Base-by-base conservation (phyloP, 2,888 invertebrate species). In the Apeira syringaria region DNA sequence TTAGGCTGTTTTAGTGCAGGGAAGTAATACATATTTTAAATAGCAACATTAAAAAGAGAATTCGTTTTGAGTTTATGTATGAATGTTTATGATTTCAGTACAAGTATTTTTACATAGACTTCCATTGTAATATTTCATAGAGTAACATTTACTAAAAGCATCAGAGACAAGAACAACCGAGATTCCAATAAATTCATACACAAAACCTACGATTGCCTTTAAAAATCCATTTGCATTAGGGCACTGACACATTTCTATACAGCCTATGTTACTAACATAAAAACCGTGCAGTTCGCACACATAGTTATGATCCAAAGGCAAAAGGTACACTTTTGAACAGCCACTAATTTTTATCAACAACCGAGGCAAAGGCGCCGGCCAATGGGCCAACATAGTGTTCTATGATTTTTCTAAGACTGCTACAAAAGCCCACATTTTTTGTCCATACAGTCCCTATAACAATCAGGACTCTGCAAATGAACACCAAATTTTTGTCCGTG, bases 271-370 rank as follows among this genome's bases (percentile, higher is more conserved):
- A 24, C 38, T 35, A 35, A 35, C 26, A 32, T 13, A 29, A 36
- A 43, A 18, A 30, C 18, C 2, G 12, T 36, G 30, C 10, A 30
- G 20, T 36, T 22, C 5, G 31, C 20, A 33, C n/a, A 12, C 30
- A 7, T 35, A 35, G 17, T 17, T 29, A 24, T 15, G 15, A 32
- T 28, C 12, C 32, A 28, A 43, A 31, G 36, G 42, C 20, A 31
- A 41, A 15, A 37, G 37, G 36, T 43, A 43, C 43, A 43, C 38
- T 30, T 44, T n/a, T 38, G 34, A 45, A 34, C 44, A 34, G 44
- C 44, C 33, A 18, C 25, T 20, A 18, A 20, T 35, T 26, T 15
- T 13, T 41, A n/a, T 35, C 9, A 32, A 35, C 38, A 39, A 39
- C 44, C 34, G 28, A 24, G 24, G 37, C 22, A 31, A 42, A 43